Base-by-base conservation (phyloP, 2,797 vertebrate species). In the Molossus alvarezi region DNA sequence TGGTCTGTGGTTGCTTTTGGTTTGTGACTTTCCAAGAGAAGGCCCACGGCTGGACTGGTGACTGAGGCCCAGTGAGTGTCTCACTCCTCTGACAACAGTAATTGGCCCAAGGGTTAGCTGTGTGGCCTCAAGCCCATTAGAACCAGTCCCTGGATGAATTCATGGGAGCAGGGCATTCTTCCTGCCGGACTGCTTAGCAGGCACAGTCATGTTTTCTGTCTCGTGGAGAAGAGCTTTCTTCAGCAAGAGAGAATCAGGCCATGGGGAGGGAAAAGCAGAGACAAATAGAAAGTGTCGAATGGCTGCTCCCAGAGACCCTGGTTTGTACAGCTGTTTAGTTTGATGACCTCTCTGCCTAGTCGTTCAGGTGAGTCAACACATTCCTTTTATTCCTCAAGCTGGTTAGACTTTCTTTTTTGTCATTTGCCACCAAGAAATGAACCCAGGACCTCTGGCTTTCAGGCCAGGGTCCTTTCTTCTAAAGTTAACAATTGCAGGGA, bases 361-460 rank as follows among this genome's bases (percentile, higher is more conserved):
- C 3, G 17, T 76, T 21, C 37, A 9, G 13, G 45, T 75, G 25
- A 67, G 13, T n/a, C 75, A 33, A 1, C 33, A 65, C 2, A 58
- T 53, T 85, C 37, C 48, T 73, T 85, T 79, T 23, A n/a, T 29
- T 8, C 9, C 23, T 77, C 41, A 71, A 1, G 14, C 14, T 55
- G n/a, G n/a, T 51, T 75, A 82, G 18, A 60, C 41, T 92, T 92
- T 60, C 12, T 83, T 58, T 83, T 53, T 65, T 27, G 17, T 62
- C 62, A 45, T 62, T 88, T 76, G n/a, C 23, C 53, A 48, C 45
- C 90, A 60, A 75, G 57, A 94, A 77, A 88, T 62, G 41, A 87
- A 48, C 33, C 33, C 53, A 48, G 33, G 71, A 69, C 3, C 60
- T 60, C 51, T 87, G 81, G 60, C 21, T 84, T 9, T n/a, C 37